Percentiles rank a stretch among this genome's conserved stretches.
Conservation (phyloP, 2,888 invertebrate genomes). For the Ophraella communa region DNA sequence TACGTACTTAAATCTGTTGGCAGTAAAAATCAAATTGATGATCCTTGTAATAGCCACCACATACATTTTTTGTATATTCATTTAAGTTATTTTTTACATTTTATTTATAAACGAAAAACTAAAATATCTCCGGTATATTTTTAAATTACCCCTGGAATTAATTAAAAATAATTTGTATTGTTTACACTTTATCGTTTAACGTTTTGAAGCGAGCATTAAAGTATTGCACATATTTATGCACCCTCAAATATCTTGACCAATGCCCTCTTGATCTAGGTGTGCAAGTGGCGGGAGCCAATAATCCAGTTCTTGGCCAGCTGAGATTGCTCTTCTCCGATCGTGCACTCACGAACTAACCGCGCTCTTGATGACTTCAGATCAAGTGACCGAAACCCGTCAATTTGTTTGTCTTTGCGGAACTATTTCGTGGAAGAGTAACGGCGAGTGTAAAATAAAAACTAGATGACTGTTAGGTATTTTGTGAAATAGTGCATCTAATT, state of each 20-base stretch:
- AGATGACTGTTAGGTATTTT: background rate
- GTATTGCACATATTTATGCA: constrained; percentile 4
- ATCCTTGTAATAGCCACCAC: no score
- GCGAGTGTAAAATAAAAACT: background rate
- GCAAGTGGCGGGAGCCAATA: constrained; percentile 36
- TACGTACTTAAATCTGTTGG: no score
- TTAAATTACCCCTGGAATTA: background rate
- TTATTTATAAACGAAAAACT: background rate
- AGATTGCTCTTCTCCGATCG: constrained; percentile 37
- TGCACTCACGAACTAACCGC: constrained; percentile 51
- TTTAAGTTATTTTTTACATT: no score
- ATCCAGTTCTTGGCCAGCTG: constrained; percentile 42
- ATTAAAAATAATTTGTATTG: background rate
- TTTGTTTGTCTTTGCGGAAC: constrained; percentile 23
- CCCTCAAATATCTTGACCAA: constrained; percentile 35
- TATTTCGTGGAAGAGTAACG: background rate
- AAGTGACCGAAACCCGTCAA: constrained; percentile 31
- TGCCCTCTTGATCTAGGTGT: constrained; percentile 26
- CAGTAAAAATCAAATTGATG: no score
- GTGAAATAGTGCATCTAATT: background rate
- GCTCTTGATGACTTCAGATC: constrained; percentile 46
- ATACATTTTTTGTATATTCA: no score
- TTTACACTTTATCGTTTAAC: background rate
- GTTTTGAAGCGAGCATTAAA: background rate
- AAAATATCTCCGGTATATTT: background rate